Percentiles rank a stretch among this genome's conserved stretches.
These are phyloP conservation scores for Cheilosia grossa DNA, from an alignment of 2,888 invertebrate genomes.

Conservation along the genomic window DNA sequence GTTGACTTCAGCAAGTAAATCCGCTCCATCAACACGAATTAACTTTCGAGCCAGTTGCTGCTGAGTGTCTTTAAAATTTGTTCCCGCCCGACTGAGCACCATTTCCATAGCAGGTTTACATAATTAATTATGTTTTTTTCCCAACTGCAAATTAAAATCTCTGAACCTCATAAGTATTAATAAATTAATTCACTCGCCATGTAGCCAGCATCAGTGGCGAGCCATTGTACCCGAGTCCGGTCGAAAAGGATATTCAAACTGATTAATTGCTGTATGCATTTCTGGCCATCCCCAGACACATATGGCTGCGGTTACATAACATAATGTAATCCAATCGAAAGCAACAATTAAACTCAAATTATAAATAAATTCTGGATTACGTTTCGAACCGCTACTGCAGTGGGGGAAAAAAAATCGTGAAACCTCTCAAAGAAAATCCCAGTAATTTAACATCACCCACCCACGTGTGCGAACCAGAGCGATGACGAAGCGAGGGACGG, in stretches of 20 bases:
- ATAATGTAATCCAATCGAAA: constrained; percentile 67
- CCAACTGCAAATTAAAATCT: constrained; percentile 67
- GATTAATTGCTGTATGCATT: constrained; percentile 66
- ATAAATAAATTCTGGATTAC: constrained; percentile 62
- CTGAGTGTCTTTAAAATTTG: constrained; percentile 26
- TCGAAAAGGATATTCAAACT: constrained; percentile 49
- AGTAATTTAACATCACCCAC: constrained; percentile 53
- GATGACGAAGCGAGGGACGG: constrained; percentile 32
- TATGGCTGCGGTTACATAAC: constrained; percentile 43
- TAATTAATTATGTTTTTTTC: constrained; percentile 63
- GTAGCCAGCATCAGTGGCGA: constrained; percentile 1
- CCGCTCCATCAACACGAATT: constrained; percentile 31
- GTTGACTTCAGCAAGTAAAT: constrained; percentile 14
- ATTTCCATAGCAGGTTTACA: constrained; percentile 54
- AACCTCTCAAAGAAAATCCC: constrained; percentile 59
- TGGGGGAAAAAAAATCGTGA: not conserved
- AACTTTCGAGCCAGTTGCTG: constrained; percentile 24
- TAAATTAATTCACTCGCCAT: constrained; percentile 67
- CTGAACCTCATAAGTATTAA: constrained; percentile 69
- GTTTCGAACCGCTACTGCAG: constrained; percentile 15
- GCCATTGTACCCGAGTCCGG: constrained; percentile 22
- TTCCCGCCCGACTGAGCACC: constrained; percentile 36
- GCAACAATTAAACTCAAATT: constrained; percentile 66
- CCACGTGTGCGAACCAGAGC: constrained; percentile 11
- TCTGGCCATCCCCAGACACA: constrained; percentile 33